Percentiles rank a stretch among this genome's conserved stretches.
Conservation (phyloP, 2,888 invertebrate species). For the Mechanitis mazaeus region DNA sequence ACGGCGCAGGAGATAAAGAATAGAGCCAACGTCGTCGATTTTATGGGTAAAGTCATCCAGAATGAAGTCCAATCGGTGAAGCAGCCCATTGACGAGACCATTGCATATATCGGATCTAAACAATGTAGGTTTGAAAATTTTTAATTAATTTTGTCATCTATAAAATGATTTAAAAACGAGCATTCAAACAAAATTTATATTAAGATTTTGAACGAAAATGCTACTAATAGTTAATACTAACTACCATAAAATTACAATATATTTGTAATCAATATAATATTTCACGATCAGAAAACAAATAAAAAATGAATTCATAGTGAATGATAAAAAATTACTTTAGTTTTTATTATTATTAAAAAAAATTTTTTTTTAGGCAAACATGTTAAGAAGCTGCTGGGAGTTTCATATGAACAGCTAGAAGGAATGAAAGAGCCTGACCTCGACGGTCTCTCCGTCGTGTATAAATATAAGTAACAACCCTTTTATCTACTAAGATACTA, state of each 20-base stretch:
- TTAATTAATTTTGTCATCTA: too few relatives aligned
- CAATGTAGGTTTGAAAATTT: conserved; percentile 40
- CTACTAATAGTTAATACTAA: too few relatives aligned
- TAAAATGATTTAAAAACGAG: too few relatives aligned
- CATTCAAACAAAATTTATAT: too few relatives aligned
- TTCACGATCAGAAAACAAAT: too few relatives aligned
- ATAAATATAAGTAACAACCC: conserved; percentile 39
- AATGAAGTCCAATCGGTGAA: conserved; percentile 42
- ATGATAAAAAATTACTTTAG: too few relatives aligned
- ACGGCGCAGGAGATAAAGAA: not conserved
- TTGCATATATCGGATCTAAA: conserved; percentile 39
- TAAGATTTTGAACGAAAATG: too few relatives aligned
- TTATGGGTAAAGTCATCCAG: conserved; percentile 19
- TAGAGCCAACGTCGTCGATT: not conserved
- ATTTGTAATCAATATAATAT: too few relatives aligned
- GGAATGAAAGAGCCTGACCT: conserved; percentile 44
- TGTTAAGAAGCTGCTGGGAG: conserved; percentile 46
- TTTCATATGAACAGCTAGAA: conserved; percentile 45
- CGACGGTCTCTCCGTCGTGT: conserved; percentile 40
- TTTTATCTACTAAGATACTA: not conserved
- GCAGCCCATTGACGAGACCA: conserved; percentile 44
- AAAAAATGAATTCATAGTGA: too few relatives aligned
- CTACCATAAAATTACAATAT: too few relatives aligned
- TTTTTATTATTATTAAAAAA: too few relatives aligned
- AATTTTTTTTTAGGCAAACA: conserved; percentile 36